Evolutionary conservation across 2,113 vertebrate species (phyloP).

Genomic region (Gymnarchus niloticus): DNA sequence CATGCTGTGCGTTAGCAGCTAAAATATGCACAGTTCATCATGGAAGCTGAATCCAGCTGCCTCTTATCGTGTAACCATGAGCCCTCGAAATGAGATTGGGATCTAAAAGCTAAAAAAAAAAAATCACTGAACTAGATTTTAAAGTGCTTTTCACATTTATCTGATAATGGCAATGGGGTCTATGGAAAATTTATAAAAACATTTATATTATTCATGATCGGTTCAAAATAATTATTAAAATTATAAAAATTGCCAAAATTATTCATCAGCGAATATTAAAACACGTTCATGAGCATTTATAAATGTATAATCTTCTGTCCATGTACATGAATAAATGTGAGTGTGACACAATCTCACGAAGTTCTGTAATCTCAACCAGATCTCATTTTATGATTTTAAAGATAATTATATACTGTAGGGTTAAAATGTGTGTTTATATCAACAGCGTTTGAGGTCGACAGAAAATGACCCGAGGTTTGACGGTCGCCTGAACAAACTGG

Average conservation of each 20-base stretch:
- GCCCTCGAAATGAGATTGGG: background rate
- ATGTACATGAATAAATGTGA: background rate
- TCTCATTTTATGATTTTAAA: background rate
- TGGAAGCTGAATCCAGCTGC: conserved; percentile 15
- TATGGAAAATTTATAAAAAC: background rate
- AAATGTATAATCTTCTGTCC: background rate
- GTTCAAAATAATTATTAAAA: too few relatives aligned
- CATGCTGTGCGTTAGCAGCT: conserved; percentile 53
- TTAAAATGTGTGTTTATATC: background rate
- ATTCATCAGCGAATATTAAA: background rate
- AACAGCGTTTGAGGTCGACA: background rate
- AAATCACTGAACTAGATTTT: background rate
- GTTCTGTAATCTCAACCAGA: background rate
- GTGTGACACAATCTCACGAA: background rate
- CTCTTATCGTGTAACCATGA: conserved; percentile 44
- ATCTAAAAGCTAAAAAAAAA: background rate
- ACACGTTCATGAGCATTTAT: background rate
- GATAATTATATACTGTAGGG: background rate
- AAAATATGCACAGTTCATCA: conserved; percentile 59
- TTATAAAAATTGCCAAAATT: background rate
- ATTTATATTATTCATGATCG: background rate
- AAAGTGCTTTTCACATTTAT: background rate
- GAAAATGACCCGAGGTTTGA: background rate
- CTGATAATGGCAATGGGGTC: background rate
- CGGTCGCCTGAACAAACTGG: background rate